Percentiles rank a stretch among this genome's conserved stretches.
These are phyloP conservation scores for Meiosimyza decipiens DNA, from an alignment of 2,888 invertebrate species.

Conservation along the genomic window DNA sequence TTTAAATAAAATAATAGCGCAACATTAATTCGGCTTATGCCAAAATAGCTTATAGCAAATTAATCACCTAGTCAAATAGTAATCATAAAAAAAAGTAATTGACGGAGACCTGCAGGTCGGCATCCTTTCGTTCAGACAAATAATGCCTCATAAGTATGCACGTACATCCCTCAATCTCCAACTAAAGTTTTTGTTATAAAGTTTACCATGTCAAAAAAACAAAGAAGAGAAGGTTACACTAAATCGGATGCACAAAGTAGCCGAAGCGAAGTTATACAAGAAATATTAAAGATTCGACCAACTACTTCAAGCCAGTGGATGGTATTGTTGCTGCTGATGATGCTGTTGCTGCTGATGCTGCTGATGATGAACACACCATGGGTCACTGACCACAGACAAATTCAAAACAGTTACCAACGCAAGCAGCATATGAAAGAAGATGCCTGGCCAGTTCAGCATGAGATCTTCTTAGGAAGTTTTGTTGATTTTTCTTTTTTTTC, in stretches of 20 bases:
- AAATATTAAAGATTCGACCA: background rate
- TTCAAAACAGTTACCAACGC: conserved; percentile 25
- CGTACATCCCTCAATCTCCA: too few relatives aligned
- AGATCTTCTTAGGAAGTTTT: background rate
- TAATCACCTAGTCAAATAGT: too few relatives aligned
- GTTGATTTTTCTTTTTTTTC: background rate
- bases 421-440: background rate
- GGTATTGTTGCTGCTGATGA: background rate
- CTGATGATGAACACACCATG: background rate
- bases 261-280: background rate
- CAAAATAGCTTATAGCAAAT: too few relatives aligned
- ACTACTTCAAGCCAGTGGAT: background rate
- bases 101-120: too few relatives aligned
- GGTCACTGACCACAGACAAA: conserved; percentile 30
- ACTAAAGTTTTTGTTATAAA: too few relatives aligned
- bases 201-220: background rate
- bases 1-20: too few relatives aligned
- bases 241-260: background rate
- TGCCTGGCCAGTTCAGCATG: too few relatives aligned
- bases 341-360: background rate
- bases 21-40: too few relatives aligned
- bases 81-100: too few relatives aligned
- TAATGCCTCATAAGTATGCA: too few relatives aligned
- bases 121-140: too few relatives aligned
- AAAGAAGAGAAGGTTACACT: background rate